Conservation (phyloP, 92 coral and sea anemone genomes). For the Parazoanthus swiftii region DNA sequence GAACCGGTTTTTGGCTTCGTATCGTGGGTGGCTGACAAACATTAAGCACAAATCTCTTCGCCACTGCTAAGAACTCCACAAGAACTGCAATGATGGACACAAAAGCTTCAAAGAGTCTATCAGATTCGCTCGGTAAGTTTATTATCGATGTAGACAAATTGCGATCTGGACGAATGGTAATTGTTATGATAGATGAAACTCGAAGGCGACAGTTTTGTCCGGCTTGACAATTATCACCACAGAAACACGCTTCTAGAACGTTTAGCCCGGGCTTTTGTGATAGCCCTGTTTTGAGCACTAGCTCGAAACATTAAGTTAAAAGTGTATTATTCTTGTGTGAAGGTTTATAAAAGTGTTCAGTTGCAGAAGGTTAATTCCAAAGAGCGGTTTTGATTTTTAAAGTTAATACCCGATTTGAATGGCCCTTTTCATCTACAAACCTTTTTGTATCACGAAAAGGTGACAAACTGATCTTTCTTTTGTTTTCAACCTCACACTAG, state of each 20-base stretch:
- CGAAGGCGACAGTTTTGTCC: constrained; percentile 18
- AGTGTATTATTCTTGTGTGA: not conserved
- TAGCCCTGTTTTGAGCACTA: not conserved
- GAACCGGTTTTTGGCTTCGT: not conserved
- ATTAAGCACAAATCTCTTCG: constrained; percentile 4
- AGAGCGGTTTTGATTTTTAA: not conserved
- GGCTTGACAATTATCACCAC: constrained; percentile 10
- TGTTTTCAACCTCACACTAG: constrained; percentile 12
- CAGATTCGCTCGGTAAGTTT: constrained; percentile 37
- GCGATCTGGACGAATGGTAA: constrained; percentile 18
- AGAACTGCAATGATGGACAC: constrained; percentile 30
- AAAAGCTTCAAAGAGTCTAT: constrained; percentile 22
- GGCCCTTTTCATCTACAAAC: constrained; percentile 24
- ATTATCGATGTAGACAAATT: constrained; percentile 11
- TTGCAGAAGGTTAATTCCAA: not conserved
- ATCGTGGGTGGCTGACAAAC: not conserved
- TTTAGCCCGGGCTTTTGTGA: not conserved
- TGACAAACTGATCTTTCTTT: not conserved
- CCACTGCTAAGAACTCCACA: not conserved
- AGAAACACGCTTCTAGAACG: constrained; percentile 17
- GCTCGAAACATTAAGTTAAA: not conserved
- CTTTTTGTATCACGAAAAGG: not conserved
- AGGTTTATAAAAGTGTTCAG: not conserved
- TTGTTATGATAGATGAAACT: constrained; percentile 29
- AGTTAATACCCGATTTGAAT: constrained; percentile 9